Base-by-base conservation (phyloP, 2,113 vertebrate species). In the Electrona antarctica region DNA sequence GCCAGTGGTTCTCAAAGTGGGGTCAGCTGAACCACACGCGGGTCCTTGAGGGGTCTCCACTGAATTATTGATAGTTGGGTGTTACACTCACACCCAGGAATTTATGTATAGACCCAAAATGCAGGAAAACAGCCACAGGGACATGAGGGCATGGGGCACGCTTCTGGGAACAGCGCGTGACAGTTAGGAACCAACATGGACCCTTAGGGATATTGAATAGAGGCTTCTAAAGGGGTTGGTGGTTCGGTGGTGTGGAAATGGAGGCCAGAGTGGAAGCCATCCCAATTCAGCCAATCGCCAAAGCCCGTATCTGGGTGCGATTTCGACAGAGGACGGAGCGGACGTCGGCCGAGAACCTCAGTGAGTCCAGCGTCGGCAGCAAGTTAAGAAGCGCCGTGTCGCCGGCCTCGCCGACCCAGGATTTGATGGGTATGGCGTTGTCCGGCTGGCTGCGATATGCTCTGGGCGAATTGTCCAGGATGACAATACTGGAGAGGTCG, bases 371-470 rank as follows among this genome's bases (percentile, higher is more conserved):
- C 96, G 97, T 96, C 49, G 96, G 96, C 81, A 97, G 93, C 81
- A 97, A 90, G 89, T 97, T 97, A 79, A 97, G 95, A 90, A 97
- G 96, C 67, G 96, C 95, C 49, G 96, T 97, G 87, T 97, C 96
- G 49, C 96, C 95, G 79, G 96, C 96, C 84, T 97, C 96, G 77
- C 95, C 97, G 91, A 97, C 97, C 96, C 96, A 97, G 60, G 96
- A 97, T 89, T 96, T 98, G 87, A 98, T 96, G 67, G 96, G 96
- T 92, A 96, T 97, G 84, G 96, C 96, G 81, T 98, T 97, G 89
- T 97, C 96, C 97, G 96, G 96, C 88, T 98, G 96, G 88, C 95
- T 97, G 70, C 97, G 91, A 89, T 98, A 98, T 77, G 96, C 96
- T 55, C 96, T 95, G 48, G 96, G 96, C 3, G 97, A 98, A 87